Evolutionary conservation across 2,113 vertebrate genomes (phyloP).

Genomic region (Muntiacus reevesi): DNA sequence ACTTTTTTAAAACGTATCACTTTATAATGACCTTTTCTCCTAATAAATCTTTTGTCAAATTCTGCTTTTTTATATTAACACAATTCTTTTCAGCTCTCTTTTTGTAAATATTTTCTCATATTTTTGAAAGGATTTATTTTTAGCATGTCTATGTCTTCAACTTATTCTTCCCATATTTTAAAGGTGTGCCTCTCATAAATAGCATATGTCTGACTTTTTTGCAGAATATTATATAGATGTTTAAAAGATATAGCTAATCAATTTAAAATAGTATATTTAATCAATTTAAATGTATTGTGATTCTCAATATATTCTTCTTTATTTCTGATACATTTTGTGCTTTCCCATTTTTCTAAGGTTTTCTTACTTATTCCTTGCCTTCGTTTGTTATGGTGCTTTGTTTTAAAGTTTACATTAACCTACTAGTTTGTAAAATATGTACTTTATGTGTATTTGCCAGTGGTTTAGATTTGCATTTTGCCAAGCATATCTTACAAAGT

Average conservation of each 20-base stretch:
- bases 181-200: not conserved
- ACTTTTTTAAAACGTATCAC: not conserved
- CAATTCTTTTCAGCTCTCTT: not conserved
- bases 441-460: not conserved
- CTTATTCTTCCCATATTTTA: not conserved
- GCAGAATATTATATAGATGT: not conserved
- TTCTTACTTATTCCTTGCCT: not conserved
- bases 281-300: not conserved
- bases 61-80: not conserved
- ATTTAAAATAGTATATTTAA: not conserved
- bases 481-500: not conserved
- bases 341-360: not conserved
- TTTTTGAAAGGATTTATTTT: not conserved
- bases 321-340: not conserved
- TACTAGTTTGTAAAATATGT: not conserved
- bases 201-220: not conserved
- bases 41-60: not conserved
- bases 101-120: not conserved
- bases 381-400: not conserved
- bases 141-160: not conserved
- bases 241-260: not conserved
- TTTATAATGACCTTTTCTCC: not conserved
- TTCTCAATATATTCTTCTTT: not conserved
- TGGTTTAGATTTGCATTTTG: not conserved
- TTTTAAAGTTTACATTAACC: not conserved